Base-by-base conservation (phyloP, 2,113 vertebrate species). In the Xiphophorus couchianus region DNA sequence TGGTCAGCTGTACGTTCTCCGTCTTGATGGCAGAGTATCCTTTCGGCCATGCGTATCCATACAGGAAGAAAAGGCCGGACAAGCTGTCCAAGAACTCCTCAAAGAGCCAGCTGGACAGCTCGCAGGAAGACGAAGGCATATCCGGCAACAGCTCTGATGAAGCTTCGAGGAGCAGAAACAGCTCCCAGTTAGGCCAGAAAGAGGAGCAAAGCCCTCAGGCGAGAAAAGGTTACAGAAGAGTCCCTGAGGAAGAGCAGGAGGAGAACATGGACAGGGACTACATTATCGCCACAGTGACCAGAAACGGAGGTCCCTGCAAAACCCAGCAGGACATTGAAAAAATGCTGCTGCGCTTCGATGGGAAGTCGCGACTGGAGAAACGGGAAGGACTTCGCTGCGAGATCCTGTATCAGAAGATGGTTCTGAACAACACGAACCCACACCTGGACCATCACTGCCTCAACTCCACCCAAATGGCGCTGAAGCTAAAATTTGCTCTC, bases 11-110 rank as follows among this genome's bases (percentile, higher is more conserved):
- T 77, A 93, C 89, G 0, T 93, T 95, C 60, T 90, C 89, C 0
- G 77, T 91, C 61, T 75, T 95, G 68, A 94, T 94, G 92, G 91
- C 85, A 0, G 86, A 95, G 22, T 94, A 95, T 70, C 93, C 93
- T 0, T 92, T 84, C 22, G 69, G 86, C 30, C 75, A 90, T 1
- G 12, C 42, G 0, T 67, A 84, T 70, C 33, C 81, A 0, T 58
- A 86, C 54, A 66, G 64, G 13, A 91, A 69, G 17, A 80, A 87
- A 71, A 86, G 63, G 35, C 35, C 68, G 0, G 72, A 82, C 28
- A 80, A 73, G 63, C 22, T 71, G 19, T 11, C 39, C 4, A 75
- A 86, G n/a, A 25, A n/a, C 7, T 30, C 80, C 17, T 27, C 58
- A 4, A 2, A 51, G 5, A 66, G 37, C 30, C 0, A 15, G 1